phyloP scores from a whole-genome alignment of 2,797 vertebrate species.

The Sandelia bainsii region DNA sequence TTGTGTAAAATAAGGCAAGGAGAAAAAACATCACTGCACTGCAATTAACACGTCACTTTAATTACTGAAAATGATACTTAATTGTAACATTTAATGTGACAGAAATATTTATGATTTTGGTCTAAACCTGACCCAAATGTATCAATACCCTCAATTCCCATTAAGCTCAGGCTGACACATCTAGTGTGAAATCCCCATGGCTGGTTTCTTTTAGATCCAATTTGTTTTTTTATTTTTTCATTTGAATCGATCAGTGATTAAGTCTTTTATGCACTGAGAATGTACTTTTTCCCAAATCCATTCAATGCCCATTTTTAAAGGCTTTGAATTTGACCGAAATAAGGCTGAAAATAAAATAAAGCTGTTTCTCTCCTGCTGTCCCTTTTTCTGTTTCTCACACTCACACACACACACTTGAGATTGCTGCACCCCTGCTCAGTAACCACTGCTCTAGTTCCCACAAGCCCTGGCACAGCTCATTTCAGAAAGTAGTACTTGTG shows the following conservation, averaged over 20 bases:
- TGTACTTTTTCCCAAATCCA: conserved; percentile 35
- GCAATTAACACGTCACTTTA: conserved; percentile 1
- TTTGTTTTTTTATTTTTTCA: conserved; percentile 34
- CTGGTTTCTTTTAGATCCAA: conserved; percentile 32
- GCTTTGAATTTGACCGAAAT: conserved; percentile 52
- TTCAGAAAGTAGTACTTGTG: conserved; percentile 61
- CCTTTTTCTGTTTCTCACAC: conserved; percentile 9
- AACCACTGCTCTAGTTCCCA: conserved; percentile 66
- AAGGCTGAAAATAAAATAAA: conserved; percentile 43
- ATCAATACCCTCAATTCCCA: conserved; percentile 13
- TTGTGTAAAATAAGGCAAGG: neutral
- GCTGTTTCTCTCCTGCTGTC: conserved; percentile 13
- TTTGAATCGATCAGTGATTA: conserved; percentile 47
- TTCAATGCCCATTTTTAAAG: conserved; percentile 50
- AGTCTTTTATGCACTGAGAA: conserved; percentile 17
- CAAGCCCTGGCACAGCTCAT: conserved; percentile 54
- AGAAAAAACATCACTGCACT: neutral
- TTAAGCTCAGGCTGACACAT: conserved; percentile 20
- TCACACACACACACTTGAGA: conserved; percentile 23
- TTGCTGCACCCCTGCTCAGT: conserved; percentile 31
- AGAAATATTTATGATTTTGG: conserved; percentile 6
- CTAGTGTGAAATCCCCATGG: conserved; percentile 26
- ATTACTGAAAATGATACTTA: conserved; percentile 18
- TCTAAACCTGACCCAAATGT: conserved; percentile 19
- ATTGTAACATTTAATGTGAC: conserved; percentile 23